Conservation (phyloP, 2,113 vertebrate species). For the Talpa occidentalis region DNA sequence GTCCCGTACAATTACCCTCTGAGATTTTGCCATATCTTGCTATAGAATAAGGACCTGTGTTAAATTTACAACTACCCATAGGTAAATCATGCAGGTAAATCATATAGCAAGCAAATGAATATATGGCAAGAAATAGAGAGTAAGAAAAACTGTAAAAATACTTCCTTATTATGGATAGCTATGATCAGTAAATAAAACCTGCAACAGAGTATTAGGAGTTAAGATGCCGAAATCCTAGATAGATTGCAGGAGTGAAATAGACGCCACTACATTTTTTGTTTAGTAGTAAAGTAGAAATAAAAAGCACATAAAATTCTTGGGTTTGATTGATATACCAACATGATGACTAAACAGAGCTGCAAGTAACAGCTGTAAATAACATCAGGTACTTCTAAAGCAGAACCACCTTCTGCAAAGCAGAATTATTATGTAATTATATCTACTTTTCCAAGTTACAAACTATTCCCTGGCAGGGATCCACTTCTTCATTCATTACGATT, state of each 20-base stretch:
- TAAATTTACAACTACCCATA: background rate
- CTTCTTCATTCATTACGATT: conserved; percentile 84
- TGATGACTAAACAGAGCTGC: conserved; percentile 72
- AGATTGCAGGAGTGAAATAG: background rate
- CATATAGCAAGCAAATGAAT: background rate
- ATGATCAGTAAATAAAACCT: conserved; percentile 29
- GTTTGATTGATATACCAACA: conserved; percentile 77
- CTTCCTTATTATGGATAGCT: background rate
- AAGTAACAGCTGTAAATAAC: conserved; percentile 75
- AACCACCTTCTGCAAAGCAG: conserved; percentile 69
- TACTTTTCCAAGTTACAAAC: conserved; percentile 83
- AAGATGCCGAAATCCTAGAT: conserved; percentile 27
- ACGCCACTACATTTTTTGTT: conserved; percentile 59
- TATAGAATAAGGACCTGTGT: background rate
- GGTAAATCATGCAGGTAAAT: background rate
- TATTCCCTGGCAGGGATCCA: conserved; percentile 80
- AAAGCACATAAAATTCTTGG: conserved; percentile 70
- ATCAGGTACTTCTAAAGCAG: conserved; percentile 71
- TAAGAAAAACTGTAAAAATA: background rate
- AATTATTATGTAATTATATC: conserved; percentile 82
- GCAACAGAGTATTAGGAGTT: conserved; percentile 19
- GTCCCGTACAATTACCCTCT: background rate
- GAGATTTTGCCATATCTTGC: background rate
- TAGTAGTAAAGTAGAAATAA: conserved; percentile 73
- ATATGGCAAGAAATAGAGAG: background rate